phyloP scores from a whole-genome alignment of 53 echinoderm and acorn worm species.

The Crossaster papposus region DNA sequence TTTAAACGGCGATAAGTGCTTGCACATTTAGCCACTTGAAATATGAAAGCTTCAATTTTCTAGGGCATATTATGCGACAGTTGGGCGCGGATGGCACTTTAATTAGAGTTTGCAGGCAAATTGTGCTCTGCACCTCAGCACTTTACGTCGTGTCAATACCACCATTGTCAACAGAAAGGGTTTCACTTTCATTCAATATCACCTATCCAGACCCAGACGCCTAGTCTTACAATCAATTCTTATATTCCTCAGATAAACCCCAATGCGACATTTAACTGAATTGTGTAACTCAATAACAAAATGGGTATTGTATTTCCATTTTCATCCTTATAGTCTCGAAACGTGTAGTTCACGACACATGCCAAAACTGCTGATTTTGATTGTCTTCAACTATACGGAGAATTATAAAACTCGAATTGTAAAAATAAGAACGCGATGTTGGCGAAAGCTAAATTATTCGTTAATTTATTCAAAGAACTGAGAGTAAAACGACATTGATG shows the following conservation, averaged over 20 bases:
- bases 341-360: neutral
- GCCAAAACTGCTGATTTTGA: neutral
- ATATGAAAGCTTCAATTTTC: neutral
- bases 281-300: neutral
- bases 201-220: neutral
- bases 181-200: neutral
- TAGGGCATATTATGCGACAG: neutral
- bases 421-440: neutral
- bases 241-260: neutral
- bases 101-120: constrained; percentile 3
- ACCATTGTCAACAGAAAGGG: constrained; percentile 5
- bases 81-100: neutral
- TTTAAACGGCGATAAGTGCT: neutral
- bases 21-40: neutral
- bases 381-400: neutral
- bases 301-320: neutral
- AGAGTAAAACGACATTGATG: too few relatives aligned
- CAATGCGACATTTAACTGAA: neutral
- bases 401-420: neutral
- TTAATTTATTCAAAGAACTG: too few relatives aligned
- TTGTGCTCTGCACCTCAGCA: neutral
- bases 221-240: neutral
- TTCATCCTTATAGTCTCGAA: neutral
- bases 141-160: neutral
- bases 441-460: neutral